Base-by-base conservation (phyloP, 2,888 invertebrate species). In the Sarcophaga rosellei region DNA sequence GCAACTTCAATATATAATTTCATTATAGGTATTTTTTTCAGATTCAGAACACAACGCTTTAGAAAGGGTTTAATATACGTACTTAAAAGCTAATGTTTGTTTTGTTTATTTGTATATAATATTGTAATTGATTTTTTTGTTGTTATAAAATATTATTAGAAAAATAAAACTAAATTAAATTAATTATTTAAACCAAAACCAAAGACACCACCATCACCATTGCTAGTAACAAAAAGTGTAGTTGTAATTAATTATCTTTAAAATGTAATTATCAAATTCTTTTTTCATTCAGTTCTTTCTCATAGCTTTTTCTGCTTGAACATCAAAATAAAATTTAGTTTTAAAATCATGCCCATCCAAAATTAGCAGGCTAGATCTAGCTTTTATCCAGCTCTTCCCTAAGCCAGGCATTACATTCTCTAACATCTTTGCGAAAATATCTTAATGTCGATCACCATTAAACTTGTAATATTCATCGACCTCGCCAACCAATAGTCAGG, bases 1-100 rank as follows among this genome's bases (percentile, higher is more conserved):
- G 35, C 35, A 8, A n/a, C n/a, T 8, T 5, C 17, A 35, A 10
- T 35, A 53, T 47, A 25, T 25, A 21, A 21, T 12, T 45, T 63
- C 47, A 63, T 45, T 23, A 6, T 25, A n/a, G n/a, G n/a, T 23
- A 2, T 12, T 53, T 72, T 21, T n/a, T 20, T 61, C 53, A 44
- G 45, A 17, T 77, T 86, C 86, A 86, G 86, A 86, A 86, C 80
- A 86, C 65, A 69, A 25, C 86, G 81, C 86, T 86, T 81, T 44
- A 20, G 17, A 70, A 70, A 35, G 35, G 76, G 86, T 62, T 61
- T 77, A 62, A 57, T 66, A 83, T 70, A 77, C 77, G 21, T 83
- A 84, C 84, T 84, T 84, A 84, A 79, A 44, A 61, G 59, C 84
- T 79, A 84, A 84, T 78, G 11, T 70, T 53, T 74, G 68, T 73